A percentile compares a stretch with the other conserved stretches of the same genome.
Conservation (phyloP, 1,140 invertebrate species). For the Leptinotarsa lineolata region DNA sequence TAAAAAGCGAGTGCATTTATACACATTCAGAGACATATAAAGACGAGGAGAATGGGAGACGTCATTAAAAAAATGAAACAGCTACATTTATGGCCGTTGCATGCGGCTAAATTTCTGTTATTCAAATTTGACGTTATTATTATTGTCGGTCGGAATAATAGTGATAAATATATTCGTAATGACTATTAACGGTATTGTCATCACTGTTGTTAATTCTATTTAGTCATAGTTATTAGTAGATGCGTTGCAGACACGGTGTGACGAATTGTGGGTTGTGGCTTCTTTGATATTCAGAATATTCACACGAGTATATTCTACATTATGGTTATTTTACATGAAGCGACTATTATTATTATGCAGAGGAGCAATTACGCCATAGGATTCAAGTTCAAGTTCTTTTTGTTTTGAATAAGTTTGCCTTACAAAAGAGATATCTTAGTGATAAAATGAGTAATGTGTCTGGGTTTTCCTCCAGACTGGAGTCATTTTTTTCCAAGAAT, state of each 20-base stretch:
- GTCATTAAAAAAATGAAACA: background rate
- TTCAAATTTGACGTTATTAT: slow-evolving; percentile 1
- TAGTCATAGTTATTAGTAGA: slow-evolving; percentile 8
- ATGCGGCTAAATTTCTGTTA: background rate
- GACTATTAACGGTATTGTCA: background rate
- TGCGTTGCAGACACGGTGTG: background rate
- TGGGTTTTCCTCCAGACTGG: no score
- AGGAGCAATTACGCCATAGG: no score
- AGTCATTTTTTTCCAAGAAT: no score
- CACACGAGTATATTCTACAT: background rate
- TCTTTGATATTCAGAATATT: background rate
- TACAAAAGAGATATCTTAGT: no score
- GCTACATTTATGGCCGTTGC: background rate
- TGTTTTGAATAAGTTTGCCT: no score
- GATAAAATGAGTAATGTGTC: no score
- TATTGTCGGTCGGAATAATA: background rate
- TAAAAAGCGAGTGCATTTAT: slow-evolving; percentile 21
- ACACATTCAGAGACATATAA: background rate
- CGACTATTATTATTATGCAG: no score
- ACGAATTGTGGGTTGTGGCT: slow-evolving; percentile 7
- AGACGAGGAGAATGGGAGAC: background rate
- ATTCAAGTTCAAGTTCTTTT: no score
- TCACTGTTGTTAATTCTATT: background rate
- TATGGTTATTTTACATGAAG: background rate
- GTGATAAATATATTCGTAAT: slow-evolving; percentile 7